Evolutionary conservation across 2,888 invertebrate genomes (phyloP), one percentile per base, ranked within the genome.

Genomic region (Sisyra terminalis): DNA sequence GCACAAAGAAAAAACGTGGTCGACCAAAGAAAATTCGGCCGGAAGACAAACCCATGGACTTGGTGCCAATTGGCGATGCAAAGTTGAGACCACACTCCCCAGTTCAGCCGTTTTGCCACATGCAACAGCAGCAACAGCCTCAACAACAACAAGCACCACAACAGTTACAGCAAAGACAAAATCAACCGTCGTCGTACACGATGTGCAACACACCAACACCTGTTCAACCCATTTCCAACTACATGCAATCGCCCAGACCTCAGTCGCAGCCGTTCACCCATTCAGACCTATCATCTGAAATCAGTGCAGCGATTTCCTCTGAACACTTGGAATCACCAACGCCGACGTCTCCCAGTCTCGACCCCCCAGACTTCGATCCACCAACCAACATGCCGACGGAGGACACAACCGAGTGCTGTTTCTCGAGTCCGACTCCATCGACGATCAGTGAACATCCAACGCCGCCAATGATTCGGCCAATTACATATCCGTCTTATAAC

Each of bases 1-100:
- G 80, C 47, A 79, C 83, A 47, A 88, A 88, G 65, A 89, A 89
- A 63, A 88, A 89, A 57, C 66, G 89, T 17, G 88, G 89, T 14
- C 70, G 88, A 46, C 88, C 89, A 46, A 89, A 89, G 64, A 90
- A 89, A 64, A 77, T 86, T 13, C 73, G 82, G 48, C 70, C 75
- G 39, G 75, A 76, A 55, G 74, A 72, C 50, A 69, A 67, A 50
- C 49, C 53, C 40, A 47, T 67, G 50, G 56, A 68, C 46, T 39
- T 65, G 53, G 66, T 64, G 53, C 66, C 66, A 43, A 63, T 63
- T 43, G 61, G 60, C 54, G 60, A 63, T 51, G 58, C 64, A 49
- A 61, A 60, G 50, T 63, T 65, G 50, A 55, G 61, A 45, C 64
- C 63, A 52, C 67, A 67, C 55, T 68, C 64, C 52, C 64, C 67